A percentile compares a stretch with the other conserved stretches of the same genome.
These are phyloP conservation scores for Ptychobarbus kaznakovi DNA, from an alignment of 2,797 vertebrate species.

Conservation along the genomic window DNA sequence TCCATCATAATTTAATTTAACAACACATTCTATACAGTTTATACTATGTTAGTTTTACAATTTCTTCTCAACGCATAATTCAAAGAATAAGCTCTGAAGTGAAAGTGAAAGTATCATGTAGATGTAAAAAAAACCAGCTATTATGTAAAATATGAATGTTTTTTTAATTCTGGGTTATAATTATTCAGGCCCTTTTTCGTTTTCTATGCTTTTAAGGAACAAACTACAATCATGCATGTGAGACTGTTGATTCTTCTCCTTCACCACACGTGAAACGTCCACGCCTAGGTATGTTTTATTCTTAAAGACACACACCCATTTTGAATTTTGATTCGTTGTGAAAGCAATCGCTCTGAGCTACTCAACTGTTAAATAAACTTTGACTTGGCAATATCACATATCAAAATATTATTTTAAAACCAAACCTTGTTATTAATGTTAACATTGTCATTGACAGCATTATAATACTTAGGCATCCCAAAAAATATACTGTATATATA, in stretches of 20 bases:
- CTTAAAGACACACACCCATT: constrained; percentile 21
- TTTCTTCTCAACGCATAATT: background rate
- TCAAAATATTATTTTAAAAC: background rate
- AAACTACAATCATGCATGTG: constrained; percentile 10
- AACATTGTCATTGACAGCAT: background rate
- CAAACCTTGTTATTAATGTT: background rate
- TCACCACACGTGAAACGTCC: constrained; percentile 65
- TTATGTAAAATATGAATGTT: background rate
- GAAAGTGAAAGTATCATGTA: constrained; percentile 58
- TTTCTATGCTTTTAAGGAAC: constrained; percentile 47
- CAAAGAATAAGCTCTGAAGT: background rate
- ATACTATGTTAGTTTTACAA: background rate
- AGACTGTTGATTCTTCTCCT: constrained; percentile 2
- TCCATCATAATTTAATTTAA: background rate
- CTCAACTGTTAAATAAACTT: background rate
- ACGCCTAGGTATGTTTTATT: constrained; percentile 68
- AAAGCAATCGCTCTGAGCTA: background rate
- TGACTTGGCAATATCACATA: background rate
- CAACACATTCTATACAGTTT: background rate
- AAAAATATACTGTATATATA: no score
- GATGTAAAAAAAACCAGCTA: background rate
- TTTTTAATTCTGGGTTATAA: background rate
- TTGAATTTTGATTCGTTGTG: background rate
- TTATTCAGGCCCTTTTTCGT: background rate
- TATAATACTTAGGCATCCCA: background rate